Evolutionary conservation across 2,113 vertebrate genomes (phyloP).

Genomic region (Bungarus multicinctus): DNA sequence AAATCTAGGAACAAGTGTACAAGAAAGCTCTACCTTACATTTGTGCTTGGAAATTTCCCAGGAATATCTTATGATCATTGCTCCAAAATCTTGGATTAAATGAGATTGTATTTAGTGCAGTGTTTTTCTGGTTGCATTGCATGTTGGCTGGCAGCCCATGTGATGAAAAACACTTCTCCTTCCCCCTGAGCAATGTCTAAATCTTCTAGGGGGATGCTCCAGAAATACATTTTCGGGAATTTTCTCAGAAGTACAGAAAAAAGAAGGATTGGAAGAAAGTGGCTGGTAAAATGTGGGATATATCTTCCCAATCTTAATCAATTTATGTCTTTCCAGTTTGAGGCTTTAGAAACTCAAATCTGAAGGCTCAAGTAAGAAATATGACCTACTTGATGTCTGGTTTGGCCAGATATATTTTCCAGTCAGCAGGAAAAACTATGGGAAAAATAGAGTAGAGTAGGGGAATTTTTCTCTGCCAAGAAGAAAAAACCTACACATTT

Average conservation of each 20-base stretch:
- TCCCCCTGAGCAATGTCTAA: not conserved
- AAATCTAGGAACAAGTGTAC: not conserved
- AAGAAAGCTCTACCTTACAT: not conserved
- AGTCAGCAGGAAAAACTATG: not conserved
- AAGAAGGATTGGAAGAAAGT: not conserved
- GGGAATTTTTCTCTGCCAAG: not conserved
- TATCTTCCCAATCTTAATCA: not conserved
- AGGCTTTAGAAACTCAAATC: not conserved
- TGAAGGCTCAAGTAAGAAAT: not conserved
- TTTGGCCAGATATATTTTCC: not conserved
- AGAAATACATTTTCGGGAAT: not conserved
- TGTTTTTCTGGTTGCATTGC: not conserved
- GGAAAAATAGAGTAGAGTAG: not conserved
- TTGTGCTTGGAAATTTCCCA: not conserved
- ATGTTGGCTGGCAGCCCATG: not conserved
- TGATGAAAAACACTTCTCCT: not conserved
- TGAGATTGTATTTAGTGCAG: not conserved
- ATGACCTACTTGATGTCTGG: not conserved
- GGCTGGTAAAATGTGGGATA: not conserved
- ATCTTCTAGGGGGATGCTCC: not conserved
- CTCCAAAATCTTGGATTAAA: not conserved
- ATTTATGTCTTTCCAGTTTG: not conserved
- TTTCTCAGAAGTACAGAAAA: not conserved
- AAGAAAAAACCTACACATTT: slow-evolving; percentile 11
- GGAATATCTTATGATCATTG: not conserved